Evolutionary conservation across 2,888 invertebrate genomes (phyloP).

Genomic region (Tetheella fluctuosa): DNA sequence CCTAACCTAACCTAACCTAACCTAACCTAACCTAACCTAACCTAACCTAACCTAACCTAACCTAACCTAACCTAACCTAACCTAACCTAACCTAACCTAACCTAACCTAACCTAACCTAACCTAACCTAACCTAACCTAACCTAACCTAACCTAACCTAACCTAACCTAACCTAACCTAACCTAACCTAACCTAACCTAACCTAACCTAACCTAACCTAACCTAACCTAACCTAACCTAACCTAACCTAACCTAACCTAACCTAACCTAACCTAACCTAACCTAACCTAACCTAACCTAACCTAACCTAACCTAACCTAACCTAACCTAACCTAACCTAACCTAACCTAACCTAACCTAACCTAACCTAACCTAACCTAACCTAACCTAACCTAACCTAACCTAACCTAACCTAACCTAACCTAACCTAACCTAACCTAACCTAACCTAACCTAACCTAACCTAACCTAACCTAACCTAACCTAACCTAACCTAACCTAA

Average conservation of each 20-base stretch:
- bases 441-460: constrained; percentile 22
- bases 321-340: constrained; percentile 25
- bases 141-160: constrained; percentile 26
- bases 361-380: constrained; percentile 23
- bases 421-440: constrained; percentile 22
- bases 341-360: constrained; percentile 22
- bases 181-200: constrained; percentile 26
- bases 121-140: constrained; percentile 27
- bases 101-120: constrained; percentile 27
- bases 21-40: constrained; percentile 27
- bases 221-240: constrained; percentile 25
- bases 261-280: constrained; percentile 27
- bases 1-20: constrained; percentile 27
- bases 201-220: constrained; percentile 25
- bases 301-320: constrained; percentile 26
- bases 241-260: constrained; percentile 24
- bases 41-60: constrained; percentile 27
- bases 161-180: constrained; percentile 25
- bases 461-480: constrained; percentile 23
- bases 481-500: constrained; percentile 25
- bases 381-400: constrained; percentile 23
- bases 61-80: constrained; percentile 27
- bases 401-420: constrained; percentile 25
- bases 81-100: constrained; percentile 29
- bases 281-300: constrained; percentile 28